Percentiles rank a stretch among this genome's conserved stretches.
Conservation (phyloP, 1,140 invertebrate genomes). For the Zaprionus inermis region DNA sequence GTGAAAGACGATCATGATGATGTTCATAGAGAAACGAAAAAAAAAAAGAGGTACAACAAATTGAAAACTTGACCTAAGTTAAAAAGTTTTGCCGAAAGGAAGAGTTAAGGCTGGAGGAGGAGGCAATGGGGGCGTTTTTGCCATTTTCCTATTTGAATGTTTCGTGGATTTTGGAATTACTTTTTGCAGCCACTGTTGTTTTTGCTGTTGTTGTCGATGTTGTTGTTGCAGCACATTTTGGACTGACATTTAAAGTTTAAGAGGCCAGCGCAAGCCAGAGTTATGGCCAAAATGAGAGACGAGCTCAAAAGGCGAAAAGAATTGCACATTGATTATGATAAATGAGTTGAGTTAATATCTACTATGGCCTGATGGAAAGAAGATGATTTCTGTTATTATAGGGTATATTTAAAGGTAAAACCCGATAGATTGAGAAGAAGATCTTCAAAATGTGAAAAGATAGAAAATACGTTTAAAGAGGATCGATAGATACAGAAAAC, state of each 20-base stretch:
- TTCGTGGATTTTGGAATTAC: constrained; percentile 11
- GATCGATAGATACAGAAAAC: no score
- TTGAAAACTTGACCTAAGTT: constrained; percentile 39
- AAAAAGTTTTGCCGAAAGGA: neutral
- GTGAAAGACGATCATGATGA: neutral
- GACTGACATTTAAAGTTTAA: constrained; percentile 79
- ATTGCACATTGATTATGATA: constrained; percentile 27
- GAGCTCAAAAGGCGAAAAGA: constrained; percentile 10
- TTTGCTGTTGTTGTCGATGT: constrained; percentile 26
- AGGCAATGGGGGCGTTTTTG: constrained; percentile 4
- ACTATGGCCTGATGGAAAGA: neutral
- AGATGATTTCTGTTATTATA: neutral
- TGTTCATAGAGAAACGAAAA: neutral
- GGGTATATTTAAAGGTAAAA: neutral
- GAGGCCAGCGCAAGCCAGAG: constrained; percentile 54
- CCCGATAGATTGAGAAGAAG: neutral
- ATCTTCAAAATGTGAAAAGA: neutral
- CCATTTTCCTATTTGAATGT: constrained; percentile 39
- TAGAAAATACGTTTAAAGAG: neutral
- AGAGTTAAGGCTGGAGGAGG: no score
- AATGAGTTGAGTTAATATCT: constrained; percentile 1
- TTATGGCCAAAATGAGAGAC: constrained; percentile 26
- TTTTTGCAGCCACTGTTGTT: constrained; percentile 16
- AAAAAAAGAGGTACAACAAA: constrained; percentile 12
- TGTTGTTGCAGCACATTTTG: constrained; percentile 42